Evolutionary conservation across 1,140 invertebrate species (phyloP), one percentile per base, ranked within the genome.

Genomic region (Tetranychus cinnabarinus): DNA sequence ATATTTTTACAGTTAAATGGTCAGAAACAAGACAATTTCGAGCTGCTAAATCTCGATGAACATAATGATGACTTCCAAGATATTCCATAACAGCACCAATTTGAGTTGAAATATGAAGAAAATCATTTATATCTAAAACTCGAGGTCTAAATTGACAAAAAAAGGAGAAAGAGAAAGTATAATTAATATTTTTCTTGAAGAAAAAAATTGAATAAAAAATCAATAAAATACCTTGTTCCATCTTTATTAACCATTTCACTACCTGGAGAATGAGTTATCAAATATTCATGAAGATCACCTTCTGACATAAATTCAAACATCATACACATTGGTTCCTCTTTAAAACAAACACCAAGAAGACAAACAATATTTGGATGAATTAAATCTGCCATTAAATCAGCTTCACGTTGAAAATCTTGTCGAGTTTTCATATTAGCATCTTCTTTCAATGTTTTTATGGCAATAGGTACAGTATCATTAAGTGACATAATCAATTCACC

Each of bases 31-130:
- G 75, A 71, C 91, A 92, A 74, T 98, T 98, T 67, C 93, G 78
- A 3, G 93, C 89, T 6, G 93, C 91, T 47, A 98, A 75, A 74
- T 98, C 93, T 66, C 91, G 79, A 73, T 98, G 93, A 1, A 97
- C 89, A 71, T 95, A 97, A 73, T 95, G 89, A 75, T 95, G 88
- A 59, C 80, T 81, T 2, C 88, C 82, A 10, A 97, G 76, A 72
- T 97, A 97, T 69, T 96, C 91, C 91, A 97, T 96, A 57, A 88
- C 85, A 59, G 88, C 83, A 61, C 91, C 88, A 66, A 97, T 89
- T 73, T 95, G 90, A 59, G 84, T 77, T 55, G 89, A 82, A 80
- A 97, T 95, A 62, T 81, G 79, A n/a, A 96, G 71, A 15, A 97
- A 75, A 69, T 97, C 91, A 35, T 82, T 73, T 1, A 95, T 71